Conservation (phyloP, 2,113 vertebrate genomes). For the Physeter macrocephalus region DNA sequence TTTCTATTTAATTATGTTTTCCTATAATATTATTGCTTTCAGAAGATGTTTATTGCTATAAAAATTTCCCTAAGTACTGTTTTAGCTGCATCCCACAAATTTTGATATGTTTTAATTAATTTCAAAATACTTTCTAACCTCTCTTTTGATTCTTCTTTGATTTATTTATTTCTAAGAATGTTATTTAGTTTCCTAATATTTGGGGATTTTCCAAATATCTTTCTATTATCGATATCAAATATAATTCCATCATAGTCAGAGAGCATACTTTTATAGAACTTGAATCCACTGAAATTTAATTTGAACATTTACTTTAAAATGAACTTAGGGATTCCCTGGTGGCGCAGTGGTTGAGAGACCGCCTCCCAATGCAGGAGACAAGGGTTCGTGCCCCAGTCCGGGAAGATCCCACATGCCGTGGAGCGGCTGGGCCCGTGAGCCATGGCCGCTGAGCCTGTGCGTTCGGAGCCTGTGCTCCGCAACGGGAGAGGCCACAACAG, state of each 20-base stretch:
- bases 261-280: neutral
- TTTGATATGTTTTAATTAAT: neutral
- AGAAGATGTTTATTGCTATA: neutral
- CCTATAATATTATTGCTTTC: neutral
- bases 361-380: too few species aligned
- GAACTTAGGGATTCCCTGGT: too few species aligned
- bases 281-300: neutral
- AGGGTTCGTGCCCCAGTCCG: too few species aligned
- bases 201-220: neutral
- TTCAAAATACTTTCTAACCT: neutral
- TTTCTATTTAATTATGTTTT: neutral
- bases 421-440: too few species aligned
- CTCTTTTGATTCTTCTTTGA: neutral
- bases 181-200: neutral
- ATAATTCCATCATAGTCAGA: neutral
- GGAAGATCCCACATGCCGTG: too few species aligned
- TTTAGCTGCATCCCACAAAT: neutral
- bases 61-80: neutral
- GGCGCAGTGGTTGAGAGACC: too few species aligned
- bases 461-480: too few species aligned
- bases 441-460: too few species aligned
- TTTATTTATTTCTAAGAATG: neutral
- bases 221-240: neutral
- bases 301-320: neutral
- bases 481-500: too few species aligned